phyloP scores from a whole-genome alignment of 2,797 vertebrate genomes.

The Brotula barbata region DNA sequence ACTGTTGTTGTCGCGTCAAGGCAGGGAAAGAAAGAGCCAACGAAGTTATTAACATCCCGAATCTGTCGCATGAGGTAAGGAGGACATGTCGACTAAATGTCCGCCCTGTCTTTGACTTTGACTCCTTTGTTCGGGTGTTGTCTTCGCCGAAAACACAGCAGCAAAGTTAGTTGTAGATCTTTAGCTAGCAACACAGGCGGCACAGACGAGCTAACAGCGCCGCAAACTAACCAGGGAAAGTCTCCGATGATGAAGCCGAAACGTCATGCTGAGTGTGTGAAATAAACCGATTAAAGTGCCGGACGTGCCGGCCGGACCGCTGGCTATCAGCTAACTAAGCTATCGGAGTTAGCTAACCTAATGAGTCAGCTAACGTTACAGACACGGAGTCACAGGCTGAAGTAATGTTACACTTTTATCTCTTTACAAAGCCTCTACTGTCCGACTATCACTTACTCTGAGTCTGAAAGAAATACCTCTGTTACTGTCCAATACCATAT shows the following conservation, averaged over 20 bases:
- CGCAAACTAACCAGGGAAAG: constrained; percentile 27
- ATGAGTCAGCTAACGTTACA: constrained; percentile 44
- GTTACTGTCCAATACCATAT: neutral
- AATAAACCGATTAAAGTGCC: neutral
- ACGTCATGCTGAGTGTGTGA: neutral
- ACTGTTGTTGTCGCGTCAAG: constrained; percentile 58
- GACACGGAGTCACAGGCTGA: neutral
- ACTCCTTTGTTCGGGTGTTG: constrained; percentile 4
- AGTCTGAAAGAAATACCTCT: neutral
- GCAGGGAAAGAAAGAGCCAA: constrained; percentile 30
- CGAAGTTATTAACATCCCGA: constrained; percentile 23
- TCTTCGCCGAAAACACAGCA: constrained; percentile 20
- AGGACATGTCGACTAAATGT: neutral
- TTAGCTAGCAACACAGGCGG: constrained; percentile 56
- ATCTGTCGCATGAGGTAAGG: constrained; percentile 74
- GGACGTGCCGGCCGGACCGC: neutral
- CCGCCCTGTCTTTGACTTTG: constrained; percentile 13
- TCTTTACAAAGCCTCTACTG: neutral
- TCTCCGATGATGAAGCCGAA: neutral
- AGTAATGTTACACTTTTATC: neutral
- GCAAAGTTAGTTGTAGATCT: constrained; percentile 51
- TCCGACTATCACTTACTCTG: neutral
- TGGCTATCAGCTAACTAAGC: constrained; percentile 15
- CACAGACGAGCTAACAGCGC: constrained; percentile 40
- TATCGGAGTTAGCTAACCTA: constrained; percentile 27